Conservation (phyloP, 1,140 invertebrate species). For the Drosophila sturtevanti region DNA sequence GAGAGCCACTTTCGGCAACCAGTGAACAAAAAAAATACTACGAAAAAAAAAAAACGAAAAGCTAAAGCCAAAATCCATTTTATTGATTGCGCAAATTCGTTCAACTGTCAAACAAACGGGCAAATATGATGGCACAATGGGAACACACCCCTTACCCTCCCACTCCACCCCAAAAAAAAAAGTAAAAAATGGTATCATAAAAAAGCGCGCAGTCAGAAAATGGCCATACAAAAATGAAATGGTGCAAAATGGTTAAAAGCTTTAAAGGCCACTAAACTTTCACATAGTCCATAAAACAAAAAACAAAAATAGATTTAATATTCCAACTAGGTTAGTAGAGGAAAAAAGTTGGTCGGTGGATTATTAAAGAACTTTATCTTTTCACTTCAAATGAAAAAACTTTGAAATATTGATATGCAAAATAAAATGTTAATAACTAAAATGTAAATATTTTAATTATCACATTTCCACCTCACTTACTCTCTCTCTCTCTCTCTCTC, state of each 20-base stretch:
- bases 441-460: neutral
- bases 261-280: neutral
- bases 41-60: neutral
- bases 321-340: neutral
- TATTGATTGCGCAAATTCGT: slow-evolving; percentile 70
- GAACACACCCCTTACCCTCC: neutral
- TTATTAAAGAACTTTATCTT: neutral
- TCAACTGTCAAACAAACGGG: slow-evolving; percentile 64
- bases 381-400: too few relatives aligned
- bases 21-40: slow-evolving; percentile 14
- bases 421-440: too few relatives aligned
- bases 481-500: too few relatives aligned
- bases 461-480: neutral
- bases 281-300: neutral
- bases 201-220: slow-evolving; percentile 30
- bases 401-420: too few relatives aligned
- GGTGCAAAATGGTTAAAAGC: neutral
- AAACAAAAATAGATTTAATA: neutral
- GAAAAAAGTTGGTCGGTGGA: neutral
- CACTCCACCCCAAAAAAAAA: too few relatives aligned
- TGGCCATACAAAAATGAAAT: slow-evolving; percentile 27
- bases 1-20: slow-evolving; percentile 30
- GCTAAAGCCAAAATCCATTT: slow-evolving; percentile 50
- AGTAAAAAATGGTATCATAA: slow-evolving; percentile 3
- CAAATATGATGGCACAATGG: slow-evolving; percentile 58